Base-by-base conservation (phyloP, 2,113 vertebrate species). In the Marcusenius ussheri region DNA sequence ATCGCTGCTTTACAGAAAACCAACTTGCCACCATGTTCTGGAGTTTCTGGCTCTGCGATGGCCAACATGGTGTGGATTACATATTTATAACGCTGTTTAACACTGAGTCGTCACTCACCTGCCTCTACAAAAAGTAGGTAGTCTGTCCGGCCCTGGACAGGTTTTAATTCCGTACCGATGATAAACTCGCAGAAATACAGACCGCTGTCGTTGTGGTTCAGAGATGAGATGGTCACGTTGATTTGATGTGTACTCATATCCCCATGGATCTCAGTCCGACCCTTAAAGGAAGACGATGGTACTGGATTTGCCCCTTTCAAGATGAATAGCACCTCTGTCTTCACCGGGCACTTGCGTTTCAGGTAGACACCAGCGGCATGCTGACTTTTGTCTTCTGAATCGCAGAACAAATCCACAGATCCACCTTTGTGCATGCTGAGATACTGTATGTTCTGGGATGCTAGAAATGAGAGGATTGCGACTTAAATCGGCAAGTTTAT, bases 151-250 rank as follows among this genome's bases (percentile, higher is more conserved):
- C 93, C 94, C 0, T 0, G 66, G 1, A 91, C 0, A n/a, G 0
- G 0, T 93, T 0, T 1, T 51, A 3, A 88, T 6, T 6, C 89
- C 0, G 0, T 24, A 9, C 2, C 2, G 5, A 93, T 58, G 0
- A 91, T 0, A 62, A 96, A 96, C 53, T 93, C 91, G 0, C 96
- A 96, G 92, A 11, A 1, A 93, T 96, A 96, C 11, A 90, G 74
- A 90, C 95, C 95, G 0, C 94, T 95, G 93, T 96, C 95, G 0
- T 0, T 10, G 88, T 39, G 74, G 8, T 45, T 90, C 88, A 96
- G 94, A 66, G 92, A 46, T 1, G 91, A 89, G 90, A 96, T 47
- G 90, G 90, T 95, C 50, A 96, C 91, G 0, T 93, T 93, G 10
- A 95, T 10, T 0, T 27, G 27, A 31, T 19, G 86, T 46, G 0